These are phyloP conservation scores for Catharus minimus DNA, from an alignment of 2,113 vertebrate genomes.

Conservation along the genomic window DNA sequence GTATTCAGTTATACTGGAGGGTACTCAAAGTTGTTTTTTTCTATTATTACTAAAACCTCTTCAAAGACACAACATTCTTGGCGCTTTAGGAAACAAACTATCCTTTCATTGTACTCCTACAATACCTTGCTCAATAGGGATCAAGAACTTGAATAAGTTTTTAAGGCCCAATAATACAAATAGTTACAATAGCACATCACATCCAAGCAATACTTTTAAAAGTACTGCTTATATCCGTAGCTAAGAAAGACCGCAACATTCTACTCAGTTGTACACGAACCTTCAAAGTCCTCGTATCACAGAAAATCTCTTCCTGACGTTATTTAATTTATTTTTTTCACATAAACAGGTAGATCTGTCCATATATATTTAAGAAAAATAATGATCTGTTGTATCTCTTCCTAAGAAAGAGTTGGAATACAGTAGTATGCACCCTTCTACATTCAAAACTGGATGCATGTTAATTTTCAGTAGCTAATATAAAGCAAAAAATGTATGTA, in stretches of 20 bases:
- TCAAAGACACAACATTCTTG: not conserved
- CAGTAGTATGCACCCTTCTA: not conserved
- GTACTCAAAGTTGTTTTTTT: not conserved
- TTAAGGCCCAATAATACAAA: not conserved
- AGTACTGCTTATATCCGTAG: not conserved
- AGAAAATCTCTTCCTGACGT: not conserved
- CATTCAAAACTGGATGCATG: not conserved
- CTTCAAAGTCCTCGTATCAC: not conserved
- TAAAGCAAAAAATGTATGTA: not conserved
- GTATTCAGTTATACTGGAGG: not conserved
- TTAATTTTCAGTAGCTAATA: conserved; percentile 3
- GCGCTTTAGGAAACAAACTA: not conserved
- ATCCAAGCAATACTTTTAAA: not conserved
- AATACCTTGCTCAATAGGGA: not conserved
- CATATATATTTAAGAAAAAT: not conserved
- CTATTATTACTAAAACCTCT: not conserved
- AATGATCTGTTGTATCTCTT: not conserved
- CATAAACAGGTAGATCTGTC: not conserved
- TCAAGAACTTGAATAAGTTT: not conserved
- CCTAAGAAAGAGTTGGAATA: not conserved
- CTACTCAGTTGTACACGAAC: not conserved
- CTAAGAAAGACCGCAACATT: not conserved
- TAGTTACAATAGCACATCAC: not conserved
- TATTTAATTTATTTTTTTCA: not conserved
- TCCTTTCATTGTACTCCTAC: not conserved